Evolutionary conservation across 2,113 vertebrate genomes (phyloP), one percentile per base, ranked within the genome.

Genomic region (Heterocephalus glaber): DNA sequence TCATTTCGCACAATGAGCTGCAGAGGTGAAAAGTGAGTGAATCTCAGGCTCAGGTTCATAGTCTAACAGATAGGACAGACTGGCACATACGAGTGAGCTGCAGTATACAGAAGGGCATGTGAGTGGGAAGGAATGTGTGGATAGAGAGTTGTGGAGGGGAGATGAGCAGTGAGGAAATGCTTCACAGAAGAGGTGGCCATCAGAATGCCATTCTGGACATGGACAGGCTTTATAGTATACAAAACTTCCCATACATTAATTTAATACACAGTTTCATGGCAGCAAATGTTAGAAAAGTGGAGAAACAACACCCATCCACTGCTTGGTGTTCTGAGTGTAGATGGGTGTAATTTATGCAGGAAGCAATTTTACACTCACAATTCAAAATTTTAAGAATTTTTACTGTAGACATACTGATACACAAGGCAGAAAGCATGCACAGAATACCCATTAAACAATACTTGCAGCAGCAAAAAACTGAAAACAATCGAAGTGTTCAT

Each of bases 61-160:
- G 72, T 44, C 38, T n/a, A 22, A 28, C 6, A 65, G 72, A 33
- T 8, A 44, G 30, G 61, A 35, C 1, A n/a, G 76, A 26, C 52
- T 5, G 22, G 12, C 7, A 14, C 3, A 2, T 7, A n/a, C n/a
- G n/a, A n/a, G 3, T 1, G 35, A 49, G 28, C 14, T 14, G 28
- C 41, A 33, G 16, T 58, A 24, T 4, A 20, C 26, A 35, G 26
- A 44, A 38, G 44, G 14, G 47, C 6, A 41, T 0, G 0, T 19
- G 58, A 28, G 2, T 7, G 35, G 60, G 47, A 19, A 72, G 41
- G 28, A 30, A 72, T 22, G 41, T 47, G 35, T 4, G 0, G 7
- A 35, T 3, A 4, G 3, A 28, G 17, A 33, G 4, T 47, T 44
- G 1, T 41, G 56, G 4, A 19, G 68, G 30, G 22, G 41, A 70